phyloP scores from a whole-genome alignment of 2,113 vertebrate genomes.

The Cheilinus undulatus region DNA sequence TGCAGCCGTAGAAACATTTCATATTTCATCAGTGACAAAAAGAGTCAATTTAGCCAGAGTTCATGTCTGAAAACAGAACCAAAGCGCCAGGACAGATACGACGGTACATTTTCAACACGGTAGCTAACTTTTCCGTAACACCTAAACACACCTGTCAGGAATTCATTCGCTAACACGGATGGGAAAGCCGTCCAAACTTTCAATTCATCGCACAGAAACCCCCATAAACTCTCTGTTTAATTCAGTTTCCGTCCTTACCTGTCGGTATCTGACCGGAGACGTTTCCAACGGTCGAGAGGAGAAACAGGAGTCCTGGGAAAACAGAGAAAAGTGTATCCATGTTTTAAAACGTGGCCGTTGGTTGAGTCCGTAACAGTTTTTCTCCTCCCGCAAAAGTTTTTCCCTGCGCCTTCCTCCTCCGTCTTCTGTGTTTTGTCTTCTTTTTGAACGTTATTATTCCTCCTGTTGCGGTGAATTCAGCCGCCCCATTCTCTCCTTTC shows the following conservation, averaged over 20 bases:
- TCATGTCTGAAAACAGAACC: background rate
- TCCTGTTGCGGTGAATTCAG: slow-evolving; percentile 45
- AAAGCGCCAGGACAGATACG: background rate
- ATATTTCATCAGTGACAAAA: background rate
- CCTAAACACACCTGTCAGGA: slow-evolving; percentile 66
- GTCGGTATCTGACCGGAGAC: slow-evolving; percentile 66
- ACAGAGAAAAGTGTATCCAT: slow-evolving; percentile 76
- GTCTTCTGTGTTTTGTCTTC: background rate
- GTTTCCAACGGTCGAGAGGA: slow-evolving; percentile 28
- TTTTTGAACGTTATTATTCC: slow-evolving; percentile 56
- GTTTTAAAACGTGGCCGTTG: slow-evolving; percentile 49
- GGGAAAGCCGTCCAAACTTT: slow-evolving; percentile 13
- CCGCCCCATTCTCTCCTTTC: slow-evolving; percentile 71
- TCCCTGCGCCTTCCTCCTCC: background rate
- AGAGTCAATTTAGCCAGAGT: background rate
- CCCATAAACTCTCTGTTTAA: background rate
- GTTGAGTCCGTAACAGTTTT: slow-evolving; percentile 52
- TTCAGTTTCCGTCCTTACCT: slow-evolving; percentile 57
- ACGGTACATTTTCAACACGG: background rate
- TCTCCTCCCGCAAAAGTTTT: slow-evolving; percentile 49
- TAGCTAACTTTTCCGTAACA: slow-evolving; percentile 49
- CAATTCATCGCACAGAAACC: background rate
- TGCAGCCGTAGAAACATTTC: background rate
- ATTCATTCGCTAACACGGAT: background rate
- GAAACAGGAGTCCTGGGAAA: slow-evolving; percentile 65